Evolutionary conservation across 2,113 vertebrate species (phyloP).

Genomic region (Phalacrocorax brasilianus): DNA sequence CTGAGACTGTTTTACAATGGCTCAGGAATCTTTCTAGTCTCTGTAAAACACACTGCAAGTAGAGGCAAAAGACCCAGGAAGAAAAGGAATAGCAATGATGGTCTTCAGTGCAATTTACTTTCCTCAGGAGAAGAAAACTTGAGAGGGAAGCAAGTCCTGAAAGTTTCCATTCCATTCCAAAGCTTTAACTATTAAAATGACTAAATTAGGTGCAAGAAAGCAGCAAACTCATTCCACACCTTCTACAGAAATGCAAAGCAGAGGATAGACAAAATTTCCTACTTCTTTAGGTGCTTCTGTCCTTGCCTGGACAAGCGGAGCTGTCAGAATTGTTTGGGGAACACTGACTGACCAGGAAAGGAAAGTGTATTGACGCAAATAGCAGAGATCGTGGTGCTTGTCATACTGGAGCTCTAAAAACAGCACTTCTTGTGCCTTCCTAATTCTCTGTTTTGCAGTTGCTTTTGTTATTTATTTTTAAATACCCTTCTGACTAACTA

Average conservation of each 20-base stretch:
- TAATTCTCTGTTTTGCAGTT: background rate
- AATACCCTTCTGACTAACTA: background rate
- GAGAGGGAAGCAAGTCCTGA: background rate
- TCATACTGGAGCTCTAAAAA: background rate
- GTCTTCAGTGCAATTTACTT: background rate
- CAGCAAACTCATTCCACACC: background rate
- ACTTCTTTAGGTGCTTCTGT: background rate
- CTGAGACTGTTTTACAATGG: background rate
- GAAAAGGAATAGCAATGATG: background rate
- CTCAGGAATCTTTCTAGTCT: background rate
- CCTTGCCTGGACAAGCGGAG: background rate
- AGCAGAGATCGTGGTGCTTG: background rate
- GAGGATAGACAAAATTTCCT: background rate
- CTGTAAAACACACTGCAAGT: background rate
- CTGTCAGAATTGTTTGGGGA: background rate
- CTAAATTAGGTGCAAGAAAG: background rate
- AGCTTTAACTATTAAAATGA: background rate
- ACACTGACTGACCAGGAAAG: background rate
- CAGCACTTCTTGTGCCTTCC: background rate
- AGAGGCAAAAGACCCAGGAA: background rate
- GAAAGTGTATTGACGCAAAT: background rate
- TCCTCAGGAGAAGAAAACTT: background rate
- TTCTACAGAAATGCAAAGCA: background rate
- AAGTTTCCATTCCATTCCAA: background rate
- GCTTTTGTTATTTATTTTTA: conserved; percentile 26